Percentiles rank a stretch among this genome's conserved stretches.
Conservation (phyloP, 2,888 invertebrate genomes). For the Aethes cnicana region DNA sequence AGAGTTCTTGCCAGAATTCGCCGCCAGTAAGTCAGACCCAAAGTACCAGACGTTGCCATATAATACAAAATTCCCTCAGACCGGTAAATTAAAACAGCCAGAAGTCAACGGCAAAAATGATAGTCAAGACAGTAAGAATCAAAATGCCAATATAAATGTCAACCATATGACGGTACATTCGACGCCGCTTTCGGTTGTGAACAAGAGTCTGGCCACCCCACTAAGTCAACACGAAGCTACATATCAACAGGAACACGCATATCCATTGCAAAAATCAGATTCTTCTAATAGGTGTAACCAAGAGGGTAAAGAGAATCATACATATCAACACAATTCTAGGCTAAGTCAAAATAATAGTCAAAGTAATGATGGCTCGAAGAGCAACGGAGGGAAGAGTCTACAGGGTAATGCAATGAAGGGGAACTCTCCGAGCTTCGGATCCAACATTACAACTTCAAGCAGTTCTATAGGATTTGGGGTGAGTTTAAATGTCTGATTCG, state of each 20-base stretch:
- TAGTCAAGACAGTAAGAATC: conserved; percentile 56
- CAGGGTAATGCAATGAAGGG: conserved; percentile 60
- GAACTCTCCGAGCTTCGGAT: conserved; percentile 68
- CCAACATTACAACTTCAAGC: conserved; percentile 63
- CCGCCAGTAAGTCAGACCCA: conserved; percentile 91
- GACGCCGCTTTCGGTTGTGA: conserved; percentile 79
- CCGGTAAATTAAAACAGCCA: conserved; percentile 64
- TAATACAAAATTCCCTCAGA: conserved; percentile 91
- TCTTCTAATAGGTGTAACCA: conserved; percentile 77
- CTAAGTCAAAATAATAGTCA: conserved; percentile 73
- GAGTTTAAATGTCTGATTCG: conserved; percentile 42
- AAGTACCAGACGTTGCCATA: conserved; percentile 96
- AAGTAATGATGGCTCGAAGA: conserved; percentile 63
- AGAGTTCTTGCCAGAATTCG: conserved; percentile 85
- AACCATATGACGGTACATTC: conserved; percentile 82
- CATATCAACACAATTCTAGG: conserved; percentile 77
- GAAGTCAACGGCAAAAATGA: conserved; percentile 69
- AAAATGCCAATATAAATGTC: conserved; percentile 62
- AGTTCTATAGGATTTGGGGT: conserved; percentile 77
- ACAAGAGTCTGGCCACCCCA: conserved; percentile 85
- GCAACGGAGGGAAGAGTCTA: conserved; percentile 53
- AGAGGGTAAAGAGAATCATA: conserved; percentile 80
- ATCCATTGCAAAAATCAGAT: conserved; percentile 80
- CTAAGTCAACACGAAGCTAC: conserved; percentile 82
- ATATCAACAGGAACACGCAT: conserved; percentile 79